Evolutionary conservation across 2,113 vertebrate species (phyloP).

Genomic region (Erythrolamprus reginae): DNA sequence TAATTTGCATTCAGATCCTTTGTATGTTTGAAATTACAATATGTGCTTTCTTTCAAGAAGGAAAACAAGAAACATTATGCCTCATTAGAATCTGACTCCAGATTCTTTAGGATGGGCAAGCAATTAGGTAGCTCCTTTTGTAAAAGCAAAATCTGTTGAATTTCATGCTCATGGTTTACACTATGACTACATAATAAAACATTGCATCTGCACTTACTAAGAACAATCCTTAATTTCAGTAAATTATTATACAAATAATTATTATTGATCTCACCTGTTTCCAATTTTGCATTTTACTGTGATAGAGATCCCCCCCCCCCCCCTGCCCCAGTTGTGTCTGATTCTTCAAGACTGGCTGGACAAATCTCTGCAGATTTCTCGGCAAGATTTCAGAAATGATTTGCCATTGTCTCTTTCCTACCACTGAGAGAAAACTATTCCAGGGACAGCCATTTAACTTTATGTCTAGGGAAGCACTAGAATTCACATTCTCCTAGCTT

Average conservation of each 20-base stretch:
- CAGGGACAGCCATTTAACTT: background rate
- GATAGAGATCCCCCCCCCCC: background rate
- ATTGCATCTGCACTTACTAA: background rate
- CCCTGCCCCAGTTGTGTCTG: background rate
- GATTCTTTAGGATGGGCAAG: accelerated
- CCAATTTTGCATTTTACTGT: background rate
- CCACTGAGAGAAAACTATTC: background rate
- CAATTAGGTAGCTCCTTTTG: background rate
- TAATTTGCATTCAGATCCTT: constrained; percentile 17
- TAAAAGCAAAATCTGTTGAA: background rate
- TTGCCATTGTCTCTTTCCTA: background rate
- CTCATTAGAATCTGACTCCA: background rate
- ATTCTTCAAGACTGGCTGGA: background rate
- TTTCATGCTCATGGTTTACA: background rate
- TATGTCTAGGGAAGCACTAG: background rate
- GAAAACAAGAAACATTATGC: background rate
- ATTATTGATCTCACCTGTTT: background rate
- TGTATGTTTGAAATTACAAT: background rate
- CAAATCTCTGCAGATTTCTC: background rate
- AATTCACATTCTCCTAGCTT: background rate
- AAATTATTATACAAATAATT: background rate
- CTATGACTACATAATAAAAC: accelerated
- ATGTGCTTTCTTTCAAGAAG: background rate
- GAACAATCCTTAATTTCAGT: background rate
- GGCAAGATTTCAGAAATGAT: background rate